phyloP scores from a whole-genome alignment of 2,888 invertebrate species.

The Perizoma flavofasciatum region DNA sequence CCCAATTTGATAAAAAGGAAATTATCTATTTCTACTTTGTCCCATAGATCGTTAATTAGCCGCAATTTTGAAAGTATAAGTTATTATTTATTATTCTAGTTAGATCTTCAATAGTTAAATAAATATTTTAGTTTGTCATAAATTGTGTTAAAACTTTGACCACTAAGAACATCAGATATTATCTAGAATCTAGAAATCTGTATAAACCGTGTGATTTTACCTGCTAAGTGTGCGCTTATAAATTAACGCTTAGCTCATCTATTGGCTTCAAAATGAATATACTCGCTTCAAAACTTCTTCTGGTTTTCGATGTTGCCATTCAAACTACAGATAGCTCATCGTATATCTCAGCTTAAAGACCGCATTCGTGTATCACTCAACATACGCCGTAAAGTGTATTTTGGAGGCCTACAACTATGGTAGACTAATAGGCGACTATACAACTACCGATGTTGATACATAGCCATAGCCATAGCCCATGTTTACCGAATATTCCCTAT shows the following conservation, averaged over 20 bases:
- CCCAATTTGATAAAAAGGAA: too few species aligned
- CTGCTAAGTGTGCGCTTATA: conserved; percentile 7
- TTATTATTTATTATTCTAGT: too few species aligned
- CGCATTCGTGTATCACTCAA: conserved; percentile 10
- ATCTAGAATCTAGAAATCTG: neutral
- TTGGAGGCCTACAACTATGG: neutral
- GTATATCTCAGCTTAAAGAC: conserved; percentile 3
- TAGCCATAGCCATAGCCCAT: too few species aligned
- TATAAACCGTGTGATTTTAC: neutral
- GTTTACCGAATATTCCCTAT: too few species aligned
- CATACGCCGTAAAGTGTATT: neutral
- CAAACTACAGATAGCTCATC: neutral
- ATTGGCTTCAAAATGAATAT: conserved; percentile 10
- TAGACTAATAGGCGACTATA: too few species aligned
- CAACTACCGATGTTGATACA: too few species aligned
- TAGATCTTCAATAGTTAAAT: too few species aligned
- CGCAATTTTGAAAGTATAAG: too few species aligned
- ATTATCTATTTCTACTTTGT: too few species aligned
- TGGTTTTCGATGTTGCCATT: neutral
- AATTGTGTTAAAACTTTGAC: too few species aligned
- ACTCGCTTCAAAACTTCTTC: conserved; percentile 3
- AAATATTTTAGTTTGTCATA: too few species aligned
- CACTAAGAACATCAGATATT: neutral
- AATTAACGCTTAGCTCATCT: conserved; percentile 15
- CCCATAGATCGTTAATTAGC: too few species aligned